Conservation (phyloP, 2,888 invertebrate species). For the Odontothrips loti region DNA sequence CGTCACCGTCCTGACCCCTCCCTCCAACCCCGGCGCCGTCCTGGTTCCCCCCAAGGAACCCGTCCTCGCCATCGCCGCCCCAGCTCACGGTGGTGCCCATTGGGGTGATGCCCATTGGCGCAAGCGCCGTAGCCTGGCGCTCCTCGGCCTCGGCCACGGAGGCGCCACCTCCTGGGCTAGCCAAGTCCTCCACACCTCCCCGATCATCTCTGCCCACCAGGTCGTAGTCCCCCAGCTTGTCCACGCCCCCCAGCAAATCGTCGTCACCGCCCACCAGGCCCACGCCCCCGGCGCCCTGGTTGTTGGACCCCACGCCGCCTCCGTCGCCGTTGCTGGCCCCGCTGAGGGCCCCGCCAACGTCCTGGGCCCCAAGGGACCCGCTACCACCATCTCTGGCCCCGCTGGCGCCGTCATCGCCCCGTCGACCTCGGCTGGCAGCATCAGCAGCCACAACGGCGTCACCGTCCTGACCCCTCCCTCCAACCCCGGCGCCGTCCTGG, state of each 20-base stretch:
- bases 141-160: neutral
- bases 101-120: neutral
- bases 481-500: constrained; percentile 18
- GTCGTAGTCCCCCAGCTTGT: neutral
- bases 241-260: neutral
- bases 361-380: neutral
- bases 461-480: constrained; percentile 10
- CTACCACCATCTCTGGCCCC: neutral
- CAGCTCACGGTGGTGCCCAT: neutral
- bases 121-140: neutral
- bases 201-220: neutral
- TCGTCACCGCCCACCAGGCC: neutral
- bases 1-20: neutral
- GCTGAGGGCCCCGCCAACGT: neutral
- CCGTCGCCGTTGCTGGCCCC: constrained; percentile 4
- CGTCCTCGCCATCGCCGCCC: constrained; percentile 1
- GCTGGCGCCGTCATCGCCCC: constrained; percentile 3
- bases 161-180: neutral
- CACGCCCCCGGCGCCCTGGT: neutral
- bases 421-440: neutral
- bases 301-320: neutral
- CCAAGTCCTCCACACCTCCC: neutral
- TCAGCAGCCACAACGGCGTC: neutral
- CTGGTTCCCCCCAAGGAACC: neutral
- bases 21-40: constrained; percentile 15